A percentile compares a stretch with the other conserved stretches of the same genome.
phyloP scores from a whole-genome alignment of 2,888 invertebrate genomes.

The Drosophila dives region DNA sequence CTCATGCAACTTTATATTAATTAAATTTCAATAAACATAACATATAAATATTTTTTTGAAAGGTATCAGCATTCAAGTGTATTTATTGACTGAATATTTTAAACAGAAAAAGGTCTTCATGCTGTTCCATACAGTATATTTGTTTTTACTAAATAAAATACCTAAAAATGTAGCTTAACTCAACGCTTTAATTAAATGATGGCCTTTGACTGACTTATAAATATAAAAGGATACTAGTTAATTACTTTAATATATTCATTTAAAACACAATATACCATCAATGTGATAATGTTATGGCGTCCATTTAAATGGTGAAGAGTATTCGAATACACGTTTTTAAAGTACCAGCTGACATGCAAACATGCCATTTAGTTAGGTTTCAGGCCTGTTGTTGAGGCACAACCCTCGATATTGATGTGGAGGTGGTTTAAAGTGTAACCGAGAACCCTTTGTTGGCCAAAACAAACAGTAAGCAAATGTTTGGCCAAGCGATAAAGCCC shows the following conservation, averaged over 20 bases:
- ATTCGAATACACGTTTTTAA: slow-evolving; percentile 25
- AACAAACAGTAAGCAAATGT: slow-evolving; percentile 49
- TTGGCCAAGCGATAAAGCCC: slow-evolving; percentile 59
- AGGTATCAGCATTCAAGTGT: background rate
- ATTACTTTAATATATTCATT: background rate
- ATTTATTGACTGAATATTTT: background rate
- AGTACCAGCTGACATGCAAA: slow-evolving; percentile 65
- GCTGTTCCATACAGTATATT: background rate
- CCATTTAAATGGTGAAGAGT: slow-evolving; percentile 28
- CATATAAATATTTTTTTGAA: no score
- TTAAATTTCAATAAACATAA: background rate
- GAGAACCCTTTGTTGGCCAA: slow-evolving; percentile 61
- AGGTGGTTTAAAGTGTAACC: slow-evolving; percentile 48
- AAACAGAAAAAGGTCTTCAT: background rate
- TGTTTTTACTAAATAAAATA: background rate
- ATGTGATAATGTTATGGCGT: slow-evolving; percentile 22
- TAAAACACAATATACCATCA: slow-evolving; percentile 5
- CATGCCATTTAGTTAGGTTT: slow-evolving; percentile 57
- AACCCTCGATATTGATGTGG: slow-evolving; percentile 30
- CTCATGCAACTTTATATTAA: background rate
- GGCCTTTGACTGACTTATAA: no score
- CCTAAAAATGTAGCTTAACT: background rate
- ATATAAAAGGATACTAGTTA: slow-evolving; percentile 1
- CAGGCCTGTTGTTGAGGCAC: slow-evolving; percentile 25
- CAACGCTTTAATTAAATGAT: background rate